These are phyloP conservation scores for Neogale vison DNA, from an alignment of 2,113 vertebrate species.

Conservation along the genomic window DNA sequence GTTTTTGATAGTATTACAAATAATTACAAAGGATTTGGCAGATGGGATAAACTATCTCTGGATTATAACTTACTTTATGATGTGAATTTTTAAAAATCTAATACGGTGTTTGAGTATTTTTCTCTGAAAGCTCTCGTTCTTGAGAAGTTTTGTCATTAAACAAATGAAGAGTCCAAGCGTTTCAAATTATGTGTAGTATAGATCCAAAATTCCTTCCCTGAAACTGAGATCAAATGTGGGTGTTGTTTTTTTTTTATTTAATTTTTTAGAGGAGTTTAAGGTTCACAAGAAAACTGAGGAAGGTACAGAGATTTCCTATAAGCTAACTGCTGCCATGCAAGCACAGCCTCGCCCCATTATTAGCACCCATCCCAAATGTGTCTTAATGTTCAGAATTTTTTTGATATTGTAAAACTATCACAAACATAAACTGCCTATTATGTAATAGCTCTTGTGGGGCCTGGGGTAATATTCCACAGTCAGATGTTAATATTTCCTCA, in stretches of 20 bases:
- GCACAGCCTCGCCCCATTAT: not conserved
- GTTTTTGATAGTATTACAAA: slow-evolving; percentile 22
- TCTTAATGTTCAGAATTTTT: slow-evolving; percentile 21
- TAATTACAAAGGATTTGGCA: slow-evolving; percentile 9
- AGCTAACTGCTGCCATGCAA: not conserved
- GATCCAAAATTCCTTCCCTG: not conserved
- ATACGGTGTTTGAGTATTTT: not conserved
- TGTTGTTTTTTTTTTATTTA: not conserved
- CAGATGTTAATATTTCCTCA: not conserved
- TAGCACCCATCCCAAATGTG: not conserved
- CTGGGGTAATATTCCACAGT: not conserved
- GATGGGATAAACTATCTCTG: not conserved
- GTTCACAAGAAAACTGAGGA: not conserved
- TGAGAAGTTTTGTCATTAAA: not conserved
- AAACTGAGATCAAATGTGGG: not conserved
- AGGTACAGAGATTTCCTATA: not conserved
- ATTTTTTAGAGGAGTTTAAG: not conserved
- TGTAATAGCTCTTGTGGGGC: not conserved
- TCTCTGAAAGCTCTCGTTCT: not conserved
- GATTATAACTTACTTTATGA: slow-evolving; percentile 18
- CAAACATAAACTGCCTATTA: not conserved
- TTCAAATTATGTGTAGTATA: not conserved
- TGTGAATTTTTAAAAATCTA: not conserved
- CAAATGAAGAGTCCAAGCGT: not conserved
- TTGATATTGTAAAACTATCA: not conserved